Evolutionary conservation across 2,888 invertebrate species (phyloP), one percentile per base, ranked within the genome.

Genomic region (Beris chalybata): DNA sequence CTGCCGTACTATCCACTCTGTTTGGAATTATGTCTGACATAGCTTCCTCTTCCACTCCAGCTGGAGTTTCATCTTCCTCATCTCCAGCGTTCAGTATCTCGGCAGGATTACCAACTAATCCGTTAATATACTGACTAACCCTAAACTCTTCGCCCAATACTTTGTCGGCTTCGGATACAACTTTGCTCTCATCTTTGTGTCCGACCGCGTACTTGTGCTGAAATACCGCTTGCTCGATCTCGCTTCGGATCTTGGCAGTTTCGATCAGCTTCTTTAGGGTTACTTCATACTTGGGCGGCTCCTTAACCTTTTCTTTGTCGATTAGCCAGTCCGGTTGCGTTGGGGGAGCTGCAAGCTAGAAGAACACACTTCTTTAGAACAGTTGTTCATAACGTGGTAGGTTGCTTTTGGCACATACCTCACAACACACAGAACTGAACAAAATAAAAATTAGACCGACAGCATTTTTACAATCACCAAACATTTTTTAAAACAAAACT

Each of bases 321-420:
- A 55, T 38, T 2, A 76, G 76, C 79, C 79, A 79, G 0, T n/a
- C 43, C 0, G 79, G 79, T 53, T 79, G 79, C 5, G 56, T 56
- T n/a, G 64, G 64, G 7, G 12, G 50, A 22, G 22, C 22, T 22
- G 22, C 22, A 22, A 22, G 22, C 22, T 22, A 22, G 22, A 3
- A 22, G 22, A 22, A 22, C 22, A 22, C 22, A 22, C 22, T 22
- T 22, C 22, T 22, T 22, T 22, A 22, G 22, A 22, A 22, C 22
- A 22, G 22, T 22, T 44, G n/a, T 3, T 44, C n/a, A 3, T 12
- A n/a, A 44, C 44, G 1, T 44, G 44, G 2, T 44, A 2, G 44
- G 1, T 44, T 44, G 1, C 3, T 22, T 22, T 22, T 22, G 22
- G 38, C 7, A 7, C 22, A 32, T 61, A 52, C 52, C 52, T 52